Conservation (phyloP, 2,113 vertebrate genomes). For the Elephantulus edwardii region DNA sequence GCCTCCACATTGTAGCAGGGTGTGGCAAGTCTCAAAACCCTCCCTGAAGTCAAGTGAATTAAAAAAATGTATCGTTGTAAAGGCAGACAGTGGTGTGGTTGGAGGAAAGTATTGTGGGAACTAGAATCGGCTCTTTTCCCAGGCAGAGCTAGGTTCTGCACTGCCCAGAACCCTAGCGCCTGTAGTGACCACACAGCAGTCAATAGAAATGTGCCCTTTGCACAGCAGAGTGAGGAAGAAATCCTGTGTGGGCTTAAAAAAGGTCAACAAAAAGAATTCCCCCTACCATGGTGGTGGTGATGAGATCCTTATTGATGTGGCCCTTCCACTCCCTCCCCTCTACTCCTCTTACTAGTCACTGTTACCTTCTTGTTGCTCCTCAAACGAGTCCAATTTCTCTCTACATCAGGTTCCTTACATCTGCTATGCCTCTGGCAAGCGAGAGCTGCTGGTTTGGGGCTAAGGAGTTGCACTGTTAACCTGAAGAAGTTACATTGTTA, state of each 20-base stretch:
- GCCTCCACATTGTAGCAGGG: background rate
- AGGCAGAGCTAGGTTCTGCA: rapidly evolving
- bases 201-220: background rate
- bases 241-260: background rate
- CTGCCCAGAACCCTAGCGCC: background rate
- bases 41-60: background rate
- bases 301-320: rapidly evolving
- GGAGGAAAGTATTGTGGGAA: rapidly evolving
- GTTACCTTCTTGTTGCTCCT: background rate
- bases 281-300: rapidly evolving
- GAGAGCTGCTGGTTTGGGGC: no score
- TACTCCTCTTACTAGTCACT: no score
- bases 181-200: rapidly evolving
- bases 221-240: rapidly evolving
- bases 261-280: background rate
- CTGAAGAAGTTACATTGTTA: no score
- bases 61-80: background rate
- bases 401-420: background rate
- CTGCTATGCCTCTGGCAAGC: background rate
- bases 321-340: background rate
- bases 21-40: background rate
- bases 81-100: background rate
- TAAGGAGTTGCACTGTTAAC: no score
- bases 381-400: background rate
- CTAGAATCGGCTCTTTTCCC: background rate